Conservation (phyloP, 2,797 vertebrate species). For the Oryzias sinensis region DNA sequence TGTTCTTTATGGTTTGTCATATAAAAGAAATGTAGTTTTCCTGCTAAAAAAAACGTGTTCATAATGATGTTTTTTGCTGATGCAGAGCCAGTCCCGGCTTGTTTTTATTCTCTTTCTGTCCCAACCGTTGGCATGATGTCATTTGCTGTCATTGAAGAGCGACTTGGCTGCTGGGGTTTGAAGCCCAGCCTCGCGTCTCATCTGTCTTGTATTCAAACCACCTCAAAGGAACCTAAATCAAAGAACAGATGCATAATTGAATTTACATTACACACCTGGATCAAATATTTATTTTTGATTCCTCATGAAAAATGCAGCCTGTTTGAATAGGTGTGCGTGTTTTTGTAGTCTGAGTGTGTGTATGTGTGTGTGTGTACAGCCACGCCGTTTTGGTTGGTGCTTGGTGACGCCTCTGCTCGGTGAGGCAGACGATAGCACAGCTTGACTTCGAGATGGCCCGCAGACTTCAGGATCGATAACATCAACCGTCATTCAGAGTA, state of each 20-base stretch:
- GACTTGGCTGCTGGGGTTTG: constrained; percentile 29
- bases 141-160: constrained; percentile 25
- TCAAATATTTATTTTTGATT: constrained; percentile 65
- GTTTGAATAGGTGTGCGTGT: constrained; percentile 17
- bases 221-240: constrained; percentile 68
- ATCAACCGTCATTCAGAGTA: constrained; percentile 41
- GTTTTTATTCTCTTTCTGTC: constrained; percentile 8
- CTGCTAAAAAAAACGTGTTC: background rate
- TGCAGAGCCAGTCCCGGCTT: background rate
- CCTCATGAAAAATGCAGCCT: constrained; percentile 61
- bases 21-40: background rate
- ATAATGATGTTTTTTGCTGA: background rate
- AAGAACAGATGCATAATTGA: constrained; percentile 66
- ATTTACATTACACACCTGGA: constrained; percentile 67
- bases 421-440: constrained; percentile 54
- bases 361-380: constrained; percentile 8
- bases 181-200: constrained; percentile 51
- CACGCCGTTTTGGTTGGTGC: constrained; percentile 22
- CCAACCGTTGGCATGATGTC: constrained; percentile 13
- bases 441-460: constrained; percentile 62
- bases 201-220: constrained; percentile 41
- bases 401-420: constrained; percentile 23
- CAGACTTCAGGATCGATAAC: constrained; percentile 57
- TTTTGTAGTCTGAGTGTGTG: background rate
- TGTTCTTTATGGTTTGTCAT: too few species aligned